phyloP scores from a whole-genome alignment of 2,797 vertebrate species.

The Ficedula albicollis region DNA sequence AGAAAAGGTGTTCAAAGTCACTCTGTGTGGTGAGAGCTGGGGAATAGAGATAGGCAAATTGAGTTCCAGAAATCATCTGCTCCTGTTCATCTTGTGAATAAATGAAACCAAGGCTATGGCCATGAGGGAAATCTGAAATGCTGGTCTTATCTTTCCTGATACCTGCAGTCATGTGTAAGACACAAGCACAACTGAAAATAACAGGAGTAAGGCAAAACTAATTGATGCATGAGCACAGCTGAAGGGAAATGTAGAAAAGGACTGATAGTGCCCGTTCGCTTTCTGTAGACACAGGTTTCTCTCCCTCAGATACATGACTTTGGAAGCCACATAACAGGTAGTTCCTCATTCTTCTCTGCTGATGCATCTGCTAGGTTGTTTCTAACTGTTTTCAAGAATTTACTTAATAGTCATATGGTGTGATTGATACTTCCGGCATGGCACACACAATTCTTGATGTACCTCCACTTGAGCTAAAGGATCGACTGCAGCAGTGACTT shows the following conservation, averaged over 20 bases:
- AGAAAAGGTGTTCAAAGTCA: background rate
- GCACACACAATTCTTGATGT: background rate
- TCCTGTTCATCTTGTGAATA: background rate
- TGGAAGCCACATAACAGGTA: background rate
- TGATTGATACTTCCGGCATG: background rate
- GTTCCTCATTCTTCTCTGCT: background rate
- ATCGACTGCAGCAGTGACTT: background rate
- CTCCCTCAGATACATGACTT: background rate
- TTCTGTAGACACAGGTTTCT: background rate
- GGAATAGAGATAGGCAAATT: background rate
- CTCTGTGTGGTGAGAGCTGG: background rate
- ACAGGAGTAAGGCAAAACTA: background rate
- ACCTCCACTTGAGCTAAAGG: background rate
- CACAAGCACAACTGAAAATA: background rate
- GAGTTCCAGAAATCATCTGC: slow-evolving; percentile 1
- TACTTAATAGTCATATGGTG: background rate
- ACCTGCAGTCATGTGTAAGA: background rate
- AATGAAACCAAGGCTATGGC: background rate
- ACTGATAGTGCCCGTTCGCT: background rate
- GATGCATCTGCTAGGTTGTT: background rate
- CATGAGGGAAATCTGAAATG: background rate
- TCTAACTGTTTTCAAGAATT: background rate
- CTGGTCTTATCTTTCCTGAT: slow-evolving; percentile 1
- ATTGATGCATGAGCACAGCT: background rate
- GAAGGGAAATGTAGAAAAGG: background rate